Conservation (phyloP, 2,888 invertebrate species). For the Drosophila tripunctata region DNA sequence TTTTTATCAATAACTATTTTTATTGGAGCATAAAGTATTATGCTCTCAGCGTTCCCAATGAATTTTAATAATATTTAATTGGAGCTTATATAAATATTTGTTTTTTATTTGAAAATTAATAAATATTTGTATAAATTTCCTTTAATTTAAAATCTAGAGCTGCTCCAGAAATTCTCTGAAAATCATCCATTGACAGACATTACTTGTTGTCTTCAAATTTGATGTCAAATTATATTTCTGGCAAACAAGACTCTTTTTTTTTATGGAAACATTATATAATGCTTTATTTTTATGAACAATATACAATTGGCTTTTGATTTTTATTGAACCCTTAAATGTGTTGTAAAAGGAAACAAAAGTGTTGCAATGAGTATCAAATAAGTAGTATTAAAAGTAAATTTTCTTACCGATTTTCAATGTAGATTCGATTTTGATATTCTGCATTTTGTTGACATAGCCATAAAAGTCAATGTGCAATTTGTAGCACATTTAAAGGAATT, state of each 20-base stretch:
- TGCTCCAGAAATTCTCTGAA: too few species aligned
- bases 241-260: conserved; percentile 6
- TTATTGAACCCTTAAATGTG: conserved; percentile 53
- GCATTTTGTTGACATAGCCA: conserved; percentile 36
- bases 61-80: too few species aligned
- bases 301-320: conserved; percentile 48
- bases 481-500: conserved; percentile 15
- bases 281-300: conserved; percentile 46
- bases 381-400: conserved; percentile 43
- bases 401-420: conserved; percentile 48
- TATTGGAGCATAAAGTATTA: too few species aligned
- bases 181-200: not conserved
- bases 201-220: conserved; percentile 13
- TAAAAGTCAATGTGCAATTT: conserved; percentile 56
- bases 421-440: conserved; percentile 60
- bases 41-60: too few species aligned
- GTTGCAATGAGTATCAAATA: conserved; percentile 54
- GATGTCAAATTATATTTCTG: conserved; percentile 27
- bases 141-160: not conserved
- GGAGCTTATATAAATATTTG: too few species aligned
- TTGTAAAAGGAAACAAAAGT: conserved; percentile 23
- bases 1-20: too few species aligned
- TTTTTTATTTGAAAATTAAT: too few species aligned
- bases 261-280: too few species aligned
- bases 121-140: too few species aligned